phyloP scores from a whole-genome alignment of 1,140 invertebrate genomes.

The Cylas formicarius region DNA sequence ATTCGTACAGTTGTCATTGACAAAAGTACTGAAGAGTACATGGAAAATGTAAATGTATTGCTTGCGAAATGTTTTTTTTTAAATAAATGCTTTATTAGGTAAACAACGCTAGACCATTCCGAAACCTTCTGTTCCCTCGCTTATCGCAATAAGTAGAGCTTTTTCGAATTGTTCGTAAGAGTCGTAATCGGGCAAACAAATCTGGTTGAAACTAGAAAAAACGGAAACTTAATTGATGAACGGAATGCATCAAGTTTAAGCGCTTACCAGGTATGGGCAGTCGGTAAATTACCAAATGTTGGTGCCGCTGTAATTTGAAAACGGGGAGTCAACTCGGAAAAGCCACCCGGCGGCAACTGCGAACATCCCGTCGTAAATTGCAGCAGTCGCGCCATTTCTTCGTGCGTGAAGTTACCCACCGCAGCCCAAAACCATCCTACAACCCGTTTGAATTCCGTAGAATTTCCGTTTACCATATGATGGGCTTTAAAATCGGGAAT shows the following conservation, averaged over 20 bases:
- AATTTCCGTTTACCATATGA: constrained; percentile 78
- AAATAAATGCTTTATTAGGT: no score
- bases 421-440: constrained; percentile 94
- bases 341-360: constrained; percentile 86
- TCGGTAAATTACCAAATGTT: constrained; percentile 83
- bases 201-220: constrained; percentile 83
- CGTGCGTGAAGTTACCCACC: constrained; percentile 82
- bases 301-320: constrained; percentile 87
- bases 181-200: constrained; percentile 92
- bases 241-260: neutral
- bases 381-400: constrained; percentile 86
- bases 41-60: no score
- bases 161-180: constrained; percentile 90
- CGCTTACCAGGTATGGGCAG: constrained; percentile 83
- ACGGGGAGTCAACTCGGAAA: constrained; percentile 76
- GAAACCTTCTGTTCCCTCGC: constrained; percentile 92
- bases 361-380: constrained; percentile 94
- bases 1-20: no score
- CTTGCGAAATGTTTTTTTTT: no score
- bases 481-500: constrained; percentile 83
- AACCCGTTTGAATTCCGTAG: constrained; percentile 74
- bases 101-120: constrained; percentile 84
- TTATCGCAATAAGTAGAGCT: constrained; percentile 82
- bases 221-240: constrained; percentile 14
- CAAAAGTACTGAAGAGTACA: no score